phyloP scores from a whole-genome alignment of 2,113 vertebrate species.

The Pipa parva region DNA sequence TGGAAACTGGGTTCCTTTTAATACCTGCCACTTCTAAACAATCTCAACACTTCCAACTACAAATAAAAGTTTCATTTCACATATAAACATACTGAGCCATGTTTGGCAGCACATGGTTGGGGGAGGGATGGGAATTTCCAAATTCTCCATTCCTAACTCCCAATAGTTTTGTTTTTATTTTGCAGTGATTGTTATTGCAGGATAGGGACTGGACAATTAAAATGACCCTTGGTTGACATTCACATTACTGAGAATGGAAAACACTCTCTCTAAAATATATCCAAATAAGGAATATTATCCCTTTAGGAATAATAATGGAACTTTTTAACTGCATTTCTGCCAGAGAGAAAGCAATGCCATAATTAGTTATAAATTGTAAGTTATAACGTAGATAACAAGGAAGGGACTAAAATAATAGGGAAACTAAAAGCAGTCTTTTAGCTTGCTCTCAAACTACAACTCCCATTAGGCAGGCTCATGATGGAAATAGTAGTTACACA shows the following conservation, averaged over 20 bases:
- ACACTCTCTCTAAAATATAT: not conserved
- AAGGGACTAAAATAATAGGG: no score
- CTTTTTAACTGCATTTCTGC: not conserved
- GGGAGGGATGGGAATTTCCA: conserved; percentile 15
- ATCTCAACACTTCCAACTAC: conserved; percentile 3
- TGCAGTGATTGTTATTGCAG: conserved; percentile 7
- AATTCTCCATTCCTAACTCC: not conserved
- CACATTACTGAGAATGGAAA: conserved; percentile 29
- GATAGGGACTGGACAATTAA: conserved; percentile 13
- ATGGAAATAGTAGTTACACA: no score
- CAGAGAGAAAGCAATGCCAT: not conserved
- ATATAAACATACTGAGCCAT: conserved; percentile 24
- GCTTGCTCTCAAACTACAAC: no score
- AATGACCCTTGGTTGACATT: conserved; percentile 16
- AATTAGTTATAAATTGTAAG: not conserved
- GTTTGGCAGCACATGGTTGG: conserved; percentile 3
- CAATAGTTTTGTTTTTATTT: not conserved
- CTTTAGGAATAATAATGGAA: no score
- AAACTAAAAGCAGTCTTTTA: no score
- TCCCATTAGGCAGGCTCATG: no score
- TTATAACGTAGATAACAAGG: no score
- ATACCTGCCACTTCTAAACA: not conserved
- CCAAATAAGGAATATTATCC: conserved; percentile 33
- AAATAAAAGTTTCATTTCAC: conserved; percentile 10
- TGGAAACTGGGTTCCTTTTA: conserved; percentile 19